These are phyloP conservation scores for Urocolius indicus DNA, from an alignment of 2,113 vertebrate genomes.

Conservation along the genomic window DNA sequence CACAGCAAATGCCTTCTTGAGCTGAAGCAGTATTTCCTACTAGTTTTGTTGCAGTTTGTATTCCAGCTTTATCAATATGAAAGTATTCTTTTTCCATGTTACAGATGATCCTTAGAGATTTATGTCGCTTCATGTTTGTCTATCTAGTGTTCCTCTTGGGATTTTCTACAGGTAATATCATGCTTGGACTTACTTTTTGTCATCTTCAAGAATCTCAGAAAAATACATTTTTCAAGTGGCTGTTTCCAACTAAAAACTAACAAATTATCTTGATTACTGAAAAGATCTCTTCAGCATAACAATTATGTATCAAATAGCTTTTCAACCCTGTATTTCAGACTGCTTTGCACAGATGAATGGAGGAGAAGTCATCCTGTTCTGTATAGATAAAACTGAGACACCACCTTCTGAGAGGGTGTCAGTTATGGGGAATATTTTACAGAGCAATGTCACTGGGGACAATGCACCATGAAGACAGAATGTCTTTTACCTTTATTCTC, in stretches of 20 bases:
- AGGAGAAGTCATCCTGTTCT: background rate
- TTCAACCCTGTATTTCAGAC: background rate
- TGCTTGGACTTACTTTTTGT: background rate
- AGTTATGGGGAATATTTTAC: background rate
- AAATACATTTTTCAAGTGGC: background rate
- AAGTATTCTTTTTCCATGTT: background rate
- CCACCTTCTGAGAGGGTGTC: background rate
- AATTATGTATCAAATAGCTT: background rate
- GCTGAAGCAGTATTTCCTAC: background rate
- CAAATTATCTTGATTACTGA: background rate
- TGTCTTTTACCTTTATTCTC: background rate
- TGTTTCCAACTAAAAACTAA: background rate
- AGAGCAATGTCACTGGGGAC: background rate
- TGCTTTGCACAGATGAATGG: background rate
- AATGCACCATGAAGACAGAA: fast-evolving
- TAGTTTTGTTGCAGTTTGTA: background rate
- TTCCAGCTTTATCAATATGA: background rate
- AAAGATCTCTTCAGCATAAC: background rate
- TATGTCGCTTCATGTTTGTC: conserved; percentile 93
- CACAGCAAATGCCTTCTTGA: background rate
- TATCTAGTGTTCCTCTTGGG: conserved; percentile 93
- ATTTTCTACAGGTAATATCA: conserved; percentile 91
- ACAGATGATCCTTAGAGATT: conserved; percentile 95
- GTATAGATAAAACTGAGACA: background rate
- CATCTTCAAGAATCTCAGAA: background rate